These are phyloP conservation scores for Cuculus canorus DNA, from an alignment of 2,797 vertebrate genomes.

Conservation along the genomic window DNA sequence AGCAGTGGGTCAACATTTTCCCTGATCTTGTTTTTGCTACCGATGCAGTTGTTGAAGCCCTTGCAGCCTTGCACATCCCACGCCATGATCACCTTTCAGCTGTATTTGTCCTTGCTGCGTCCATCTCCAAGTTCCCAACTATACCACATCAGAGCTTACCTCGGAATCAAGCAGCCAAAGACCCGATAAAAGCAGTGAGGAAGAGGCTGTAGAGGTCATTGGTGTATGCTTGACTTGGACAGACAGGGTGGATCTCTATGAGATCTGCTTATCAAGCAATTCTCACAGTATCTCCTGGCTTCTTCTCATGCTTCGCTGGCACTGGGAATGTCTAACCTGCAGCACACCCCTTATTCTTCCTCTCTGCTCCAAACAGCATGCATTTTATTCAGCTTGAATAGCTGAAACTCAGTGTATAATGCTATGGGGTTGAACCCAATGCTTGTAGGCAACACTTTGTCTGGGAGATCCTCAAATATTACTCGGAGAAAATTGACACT, in stretches of 20 bases:
- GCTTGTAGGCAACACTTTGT: neutral
- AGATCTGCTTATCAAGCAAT: neutral
- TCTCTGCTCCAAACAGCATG: neutral
- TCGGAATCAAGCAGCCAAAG: neutral
- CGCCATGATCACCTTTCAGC: neutral
- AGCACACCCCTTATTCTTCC: neutral
- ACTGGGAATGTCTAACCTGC: neutral
- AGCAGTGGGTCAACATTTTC: neutral
- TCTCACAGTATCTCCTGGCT: neutral
- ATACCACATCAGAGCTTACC: neutral
- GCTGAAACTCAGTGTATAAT: neutral
- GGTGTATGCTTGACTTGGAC: fast-evolving
- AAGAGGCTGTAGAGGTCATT: fast-evolving
- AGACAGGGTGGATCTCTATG: neutral
- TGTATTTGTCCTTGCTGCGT: neutral
- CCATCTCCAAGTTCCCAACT: neutral
- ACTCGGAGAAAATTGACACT: neutral
- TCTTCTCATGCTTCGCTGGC: neutral
- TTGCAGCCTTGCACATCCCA: neutral
- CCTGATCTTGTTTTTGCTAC: neutral
- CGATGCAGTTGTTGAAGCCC: neutral
- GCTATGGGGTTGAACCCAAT: neutral
- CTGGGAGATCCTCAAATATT: neutral
- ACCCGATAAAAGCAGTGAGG: neutral
- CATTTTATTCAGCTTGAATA: neutral